A percentile compares a stretch with the other conserved stretches of the same genome.
These are phyloP conservation scores for Liopterus haemorrhoidalis DNA, from an alignment of 2,888 invertebrate species.

Conservation along the genomic window DNA sequence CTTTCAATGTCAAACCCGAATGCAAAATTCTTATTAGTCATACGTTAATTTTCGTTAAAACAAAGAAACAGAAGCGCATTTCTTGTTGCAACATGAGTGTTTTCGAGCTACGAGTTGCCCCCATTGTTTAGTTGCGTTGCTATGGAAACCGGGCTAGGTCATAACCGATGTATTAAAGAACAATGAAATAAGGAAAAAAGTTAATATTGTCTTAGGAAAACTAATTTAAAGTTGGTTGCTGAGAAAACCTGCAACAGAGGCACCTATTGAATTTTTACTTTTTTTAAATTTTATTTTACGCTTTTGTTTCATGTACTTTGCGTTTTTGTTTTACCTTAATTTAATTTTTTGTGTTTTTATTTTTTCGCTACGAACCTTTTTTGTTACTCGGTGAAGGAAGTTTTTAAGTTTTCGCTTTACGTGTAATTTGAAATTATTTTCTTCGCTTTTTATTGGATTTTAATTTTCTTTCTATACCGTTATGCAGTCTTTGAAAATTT, in stretches of 20 bases:
- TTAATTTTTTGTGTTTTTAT: slow-evolving; percentile 7
- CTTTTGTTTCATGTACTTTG: no score
- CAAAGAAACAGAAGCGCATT: slow-evolving; percentile 1
- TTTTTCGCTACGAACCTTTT: slow-evolving; percentile 11
- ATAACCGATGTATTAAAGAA: slow-evolving; percentile 18
- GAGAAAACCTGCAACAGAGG: neutral
- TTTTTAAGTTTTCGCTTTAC: no score
- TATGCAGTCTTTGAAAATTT: no score
- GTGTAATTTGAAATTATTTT: no score
- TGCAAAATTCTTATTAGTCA: neutral
- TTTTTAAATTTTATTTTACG: neutral
- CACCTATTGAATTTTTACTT: slow-evolving; percentile 14
- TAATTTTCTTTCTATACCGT: neutral
- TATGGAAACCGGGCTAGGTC: slow-evolving; percentile 11
- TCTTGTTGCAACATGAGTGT: neutral
- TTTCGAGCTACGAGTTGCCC: no score
- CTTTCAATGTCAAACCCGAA: neutral
- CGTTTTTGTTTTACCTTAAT: no score
- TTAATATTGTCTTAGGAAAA: slow-evolving; percentile 13
- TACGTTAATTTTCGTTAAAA: neutral
- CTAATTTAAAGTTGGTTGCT: slow-evolving; percentile 13
- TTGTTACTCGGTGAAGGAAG: slow-evolving; percentile 18
- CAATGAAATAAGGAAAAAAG: slow-evolving; percentile 14
- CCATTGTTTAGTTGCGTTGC: slow-evolving; percentile 14
- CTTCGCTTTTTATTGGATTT: neutral